phyloP scores from a whole-genome alignment of 1,140 invertebrate species.

The Drosophila lini region DNA sequence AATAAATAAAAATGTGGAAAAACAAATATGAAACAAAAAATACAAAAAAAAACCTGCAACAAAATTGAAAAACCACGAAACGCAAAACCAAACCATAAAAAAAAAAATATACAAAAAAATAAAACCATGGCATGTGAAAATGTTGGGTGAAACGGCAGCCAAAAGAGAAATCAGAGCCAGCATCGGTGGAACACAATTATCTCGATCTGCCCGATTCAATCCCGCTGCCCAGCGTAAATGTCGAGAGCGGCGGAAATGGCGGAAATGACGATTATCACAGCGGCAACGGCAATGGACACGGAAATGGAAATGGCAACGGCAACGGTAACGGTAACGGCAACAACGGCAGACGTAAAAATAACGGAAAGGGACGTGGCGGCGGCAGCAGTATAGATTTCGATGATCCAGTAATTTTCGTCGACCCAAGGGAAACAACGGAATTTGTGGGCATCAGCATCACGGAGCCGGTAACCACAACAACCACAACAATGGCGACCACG shows the following conservation, averaged over 20 bases:
- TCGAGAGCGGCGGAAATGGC: conserved; percentile 82
- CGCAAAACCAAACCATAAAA: conserved; percentile 46
- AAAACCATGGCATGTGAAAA: conserved; percentile 27
- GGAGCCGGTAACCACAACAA: conserved; percentile 85
- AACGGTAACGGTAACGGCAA: conserved; percentile 67
- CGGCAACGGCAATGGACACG: conserved; percentile 84
- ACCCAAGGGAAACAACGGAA: conserved; percentile 85
- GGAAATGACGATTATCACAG: conserved; percentile 85
- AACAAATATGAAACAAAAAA: conserved; percentile 45
- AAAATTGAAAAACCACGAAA: conserved; percentile 69
- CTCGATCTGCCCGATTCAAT: conserved; percentile 84
- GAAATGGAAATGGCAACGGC: conserved; percentile 85
- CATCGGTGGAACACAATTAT: conserved; percentile 84
- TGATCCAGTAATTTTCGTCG: conserved; percentile 82
- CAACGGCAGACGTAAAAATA: conserved; percentile 53
- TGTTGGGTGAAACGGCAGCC: conserved; percentile 50
- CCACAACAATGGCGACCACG: conserved; percentile 86
- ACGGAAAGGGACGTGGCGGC: conserved; percentile 85
- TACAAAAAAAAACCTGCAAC: conserved; percentile 38
- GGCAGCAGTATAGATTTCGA: conserved; percentile 84
- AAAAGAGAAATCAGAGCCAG: conserved; percentile 82
- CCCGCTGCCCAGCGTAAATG: conserved; percentile 83
- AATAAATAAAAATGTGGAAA: conserved; percentile 73
- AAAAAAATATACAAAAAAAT: conserved; percentile 21
- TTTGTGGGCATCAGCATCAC: conserved; percentile 86